Evolutionary conservation across 2,113 vertebrate species (phyloP).

Genomic region (Chlamydotis undulata): DNA sequence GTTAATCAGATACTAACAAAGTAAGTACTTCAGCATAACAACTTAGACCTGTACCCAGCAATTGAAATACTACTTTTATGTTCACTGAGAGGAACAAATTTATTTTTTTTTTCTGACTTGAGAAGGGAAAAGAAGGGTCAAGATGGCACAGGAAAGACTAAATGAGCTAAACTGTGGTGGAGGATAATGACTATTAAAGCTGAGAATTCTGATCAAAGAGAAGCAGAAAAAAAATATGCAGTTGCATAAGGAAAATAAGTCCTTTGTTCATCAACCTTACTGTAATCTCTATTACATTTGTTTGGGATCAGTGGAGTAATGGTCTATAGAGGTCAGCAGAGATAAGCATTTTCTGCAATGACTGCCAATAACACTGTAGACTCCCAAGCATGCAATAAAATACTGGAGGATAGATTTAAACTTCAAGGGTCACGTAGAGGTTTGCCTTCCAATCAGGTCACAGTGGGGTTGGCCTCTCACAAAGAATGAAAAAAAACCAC

Average conservation of each 20-base stretch:
- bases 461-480: not conserved
- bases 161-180: not conserved
- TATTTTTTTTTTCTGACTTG: not conserved
- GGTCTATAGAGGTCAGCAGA: not conserved
- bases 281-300: not conserved
- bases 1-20: not conserved
- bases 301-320: not conserved
- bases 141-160: fast-evolving
- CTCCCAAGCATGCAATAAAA: not conserved
- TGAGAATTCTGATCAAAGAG: not conserved
- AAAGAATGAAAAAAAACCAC: not conserved
- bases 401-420: not conserved
- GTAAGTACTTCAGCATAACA: not conserved
- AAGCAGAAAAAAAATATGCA: not conserved
- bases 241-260: not conserved
- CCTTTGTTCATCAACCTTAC: not conserved
- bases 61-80: not conserved
- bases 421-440: not conserved
- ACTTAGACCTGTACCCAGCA: not conserved
- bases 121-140: not conserved
- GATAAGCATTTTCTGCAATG: not conserved
- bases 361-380: not conserved
- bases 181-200: not conserved
- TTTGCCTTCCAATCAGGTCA: not conserved
- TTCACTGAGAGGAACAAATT: not conserved